Evolutionary conservation across 2,113 vertebrate genomes (phyloP), one percentile per base, ranked within the genome.

Genomic region (Forbesichthys agassizii): DNA sequence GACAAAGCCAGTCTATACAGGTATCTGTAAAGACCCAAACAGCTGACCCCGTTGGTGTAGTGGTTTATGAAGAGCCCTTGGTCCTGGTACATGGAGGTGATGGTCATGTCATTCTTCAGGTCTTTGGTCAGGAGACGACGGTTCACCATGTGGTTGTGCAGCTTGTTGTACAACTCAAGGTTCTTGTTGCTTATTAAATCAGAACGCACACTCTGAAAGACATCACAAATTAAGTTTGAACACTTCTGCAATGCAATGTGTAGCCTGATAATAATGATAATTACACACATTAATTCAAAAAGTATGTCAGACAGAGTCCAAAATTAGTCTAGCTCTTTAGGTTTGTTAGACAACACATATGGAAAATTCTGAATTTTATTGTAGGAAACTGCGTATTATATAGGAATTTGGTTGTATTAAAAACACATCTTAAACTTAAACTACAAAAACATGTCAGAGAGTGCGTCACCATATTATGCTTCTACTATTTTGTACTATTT

Each of bases 31-130:
- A 27, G 7, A 0, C 9, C 48, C 33, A 0, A 12, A 48, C 1
- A 46, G 92, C 96, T 79, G 86, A 98, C 98, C 88, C 98, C 98
- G 69, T 98, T 99, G 12, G 95, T 82, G 84, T 98, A 98, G 81
- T 99, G 98, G 88, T 98, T 97, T 84, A 99, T 94, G 74, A 92
- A 82, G 61, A 99, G 90, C 1, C 92, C 91, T 79, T 93, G 89
- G 46, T 92, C 84, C 62, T 95, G 92, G 74, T 96, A 94, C 95
- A 97, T 95, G 2, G 97, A 98, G 10, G 88, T 81, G 46, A 96
- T 12, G 7, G 87, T 89, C 90, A 96, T 82, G 70, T 94, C 95
- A 65, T 99, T 94, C 88, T 94, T 97, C 71, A 99, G 87, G 86
- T 98, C 96, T 88, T 98, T 99, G 64, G 96, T 99, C 72, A 99